These are phyloP conservation scores for Lampropteryx suffumata DNA, from an alignment of 2,888 invertebrate species.

Conservation along the genomic window DNA sequence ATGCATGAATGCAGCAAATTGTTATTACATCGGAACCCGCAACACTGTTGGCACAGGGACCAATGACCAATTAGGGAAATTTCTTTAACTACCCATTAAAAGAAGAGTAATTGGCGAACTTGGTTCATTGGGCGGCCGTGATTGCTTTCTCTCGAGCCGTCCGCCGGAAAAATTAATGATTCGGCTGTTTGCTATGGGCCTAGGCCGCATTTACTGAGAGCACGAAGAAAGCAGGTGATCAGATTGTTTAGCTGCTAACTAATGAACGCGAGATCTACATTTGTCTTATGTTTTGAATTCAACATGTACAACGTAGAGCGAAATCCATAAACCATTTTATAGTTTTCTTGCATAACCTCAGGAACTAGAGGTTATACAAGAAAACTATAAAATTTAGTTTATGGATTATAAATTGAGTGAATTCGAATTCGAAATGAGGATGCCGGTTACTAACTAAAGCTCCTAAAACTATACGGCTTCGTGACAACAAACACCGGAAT, in stretches of 20 bases:
- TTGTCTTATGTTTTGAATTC: neutral
- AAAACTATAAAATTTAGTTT: too few species aligned
- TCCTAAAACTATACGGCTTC: neutral
- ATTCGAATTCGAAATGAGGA: too few species aligned
- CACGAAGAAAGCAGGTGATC: neutral
- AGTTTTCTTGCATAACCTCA: too few species aligned
- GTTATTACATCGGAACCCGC: constrained; percentile 36
- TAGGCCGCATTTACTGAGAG: neutral
- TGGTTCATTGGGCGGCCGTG: constrained; percentile 69
- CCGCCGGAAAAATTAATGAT: constrained; percentile 63
- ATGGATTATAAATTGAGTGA: too few species aligned
- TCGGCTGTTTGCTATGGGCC: constrained; percentile 49
- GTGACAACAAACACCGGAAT: neutral
- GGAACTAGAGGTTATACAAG: too few species aligned
- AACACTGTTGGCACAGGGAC: constrained; percentile 49
- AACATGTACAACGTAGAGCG: too few species aligned
- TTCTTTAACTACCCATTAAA: constrained; percentile 68
- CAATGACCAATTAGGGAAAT: constrained; percentile 61
- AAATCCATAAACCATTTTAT: too few species aligned
- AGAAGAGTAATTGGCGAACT: constrained; percentile 71
- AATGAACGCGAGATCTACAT: too few species aligned
- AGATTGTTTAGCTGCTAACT: constrained; percentile 34
- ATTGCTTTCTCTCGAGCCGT: constrained; percentile 63
- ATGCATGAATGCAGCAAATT: constrained; percentile 49
- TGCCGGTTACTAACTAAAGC: neutral